Evolutionary conservation across 2,888 invertebrate species (phyloP).

Genomic region (Acleris literana): DNA sequence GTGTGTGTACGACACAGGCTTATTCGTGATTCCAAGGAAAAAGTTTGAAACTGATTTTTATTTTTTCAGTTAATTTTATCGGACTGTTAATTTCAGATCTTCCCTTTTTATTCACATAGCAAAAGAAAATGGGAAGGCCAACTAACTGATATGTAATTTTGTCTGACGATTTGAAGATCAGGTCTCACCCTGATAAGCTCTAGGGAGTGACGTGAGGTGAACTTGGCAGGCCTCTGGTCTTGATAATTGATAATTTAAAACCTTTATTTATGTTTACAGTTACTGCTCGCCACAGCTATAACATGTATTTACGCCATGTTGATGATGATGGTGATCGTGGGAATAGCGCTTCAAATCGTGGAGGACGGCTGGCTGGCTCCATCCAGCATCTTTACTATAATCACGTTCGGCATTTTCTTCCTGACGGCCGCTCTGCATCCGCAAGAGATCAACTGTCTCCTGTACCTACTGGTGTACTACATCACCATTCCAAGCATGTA

Average conservation of each 20-base stretch:
- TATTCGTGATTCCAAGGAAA: no score
- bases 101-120: no score
- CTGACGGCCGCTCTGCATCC: slow-evolving; percentile 90
- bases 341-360: slow-evolving; percentile 89
- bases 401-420: slow-evolving; percentile 87
- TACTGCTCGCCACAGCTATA: slow-evolving; percentile 88
- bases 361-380: slow-evolving; percentile 92
- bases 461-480: slow-evolving; percentile 89
- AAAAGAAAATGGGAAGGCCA: no score
- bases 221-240: no score
- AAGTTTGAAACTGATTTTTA: no score
- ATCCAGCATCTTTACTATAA: slow-evolving; percentile 92
- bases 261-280: slow-evolving; percentile 69
- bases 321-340: slow-evolving; percentile 94
- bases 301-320: slow-evolving; percentile 91
- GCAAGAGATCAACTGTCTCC: slow-evolving; percentile 88
- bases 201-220: no score
- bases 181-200: no score
- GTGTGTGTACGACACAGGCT: no score
- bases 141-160: no score
- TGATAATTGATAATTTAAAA: not conserved
- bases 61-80: no score
- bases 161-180: no score
- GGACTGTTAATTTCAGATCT: no score
- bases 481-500: slow-evolving; percentile 98